phyloP scores from a whole-genome alignment of 2,888 invertebrate genomes.

The Trilocha varians region DNA sequence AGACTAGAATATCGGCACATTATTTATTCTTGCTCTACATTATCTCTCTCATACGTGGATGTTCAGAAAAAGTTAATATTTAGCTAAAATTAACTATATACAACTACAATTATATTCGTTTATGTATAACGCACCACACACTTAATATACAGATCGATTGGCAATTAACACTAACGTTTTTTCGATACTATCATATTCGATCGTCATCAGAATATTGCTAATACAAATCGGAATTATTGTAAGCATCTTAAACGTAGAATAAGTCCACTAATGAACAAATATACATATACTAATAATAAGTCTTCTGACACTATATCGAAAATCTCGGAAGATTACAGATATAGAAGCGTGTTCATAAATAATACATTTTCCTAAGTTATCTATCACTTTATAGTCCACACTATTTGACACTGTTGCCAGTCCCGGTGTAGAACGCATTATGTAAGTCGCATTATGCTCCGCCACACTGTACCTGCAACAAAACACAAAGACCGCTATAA shows the following conservation, averaged over 20 bases:
- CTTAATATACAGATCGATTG: constrained; percentile 7
- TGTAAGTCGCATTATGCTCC: constrained; percentile 23
- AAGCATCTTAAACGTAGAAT: constrained; percentile 20
- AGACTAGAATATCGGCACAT: constrained; percentile 32
- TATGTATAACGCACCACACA: constrained; percentile 13
- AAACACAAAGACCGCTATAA: constrained; percentile 14
- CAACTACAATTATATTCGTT: constrained; percentile 16
- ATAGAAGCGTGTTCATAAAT: constrained; percentile 15
- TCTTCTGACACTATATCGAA: constrained; percentile 36
- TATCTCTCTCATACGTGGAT: constrained; percentile 11
- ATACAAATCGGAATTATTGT: constrained; percentile 10
- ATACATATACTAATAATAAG: constrained; percentile 30
- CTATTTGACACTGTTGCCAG: constrained; percentile 7
- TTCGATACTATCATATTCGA: constrained; percentile 8
- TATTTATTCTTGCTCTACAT: constrained; percentile 7
- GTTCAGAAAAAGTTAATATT: constrained; percentile 14
- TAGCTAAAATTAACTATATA: constrained; percentile 17
- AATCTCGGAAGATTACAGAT: constrained; percentile 17
- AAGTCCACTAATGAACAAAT: constrained; percentile 28
- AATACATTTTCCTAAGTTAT: constrained; percentile 12
- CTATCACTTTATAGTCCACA: constrained; percentile 21
- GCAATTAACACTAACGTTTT: constrained; percentile 13
- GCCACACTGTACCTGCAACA: constrained; percentile 54
- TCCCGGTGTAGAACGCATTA: not conserved
- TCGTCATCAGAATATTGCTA: constrained; percentile 9